Percentiles rank a stretch among this genome's conserved stretches.
phyloP scores from a whole-genome alignment of 2,797 vertebrate genomes.

The Pampus argenteus region DNA sequence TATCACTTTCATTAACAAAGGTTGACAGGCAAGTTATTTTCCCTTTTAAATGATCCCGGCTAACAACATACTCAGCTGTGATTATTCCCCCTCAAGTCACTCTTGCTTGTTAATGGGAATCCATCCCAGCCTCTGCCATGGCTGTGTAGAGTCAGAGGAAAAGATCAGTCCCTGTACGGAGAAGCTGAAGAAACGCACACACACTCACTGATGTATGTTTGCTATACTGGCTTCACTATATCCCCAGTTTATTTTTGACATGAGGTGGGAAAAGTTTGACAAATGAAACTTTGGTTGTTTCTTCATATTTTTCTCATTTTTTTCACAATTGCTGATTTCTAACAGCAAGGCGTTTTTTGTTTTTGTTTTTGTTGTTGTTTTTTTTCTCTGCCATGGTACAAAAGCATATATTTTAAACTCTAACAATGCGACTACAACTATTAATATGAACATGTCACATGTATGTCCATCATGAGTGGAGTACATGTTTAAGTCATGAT shows the following conservation, averaged over 20 bases:
- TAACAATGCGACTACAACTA: slow-evolving; percentile 10
- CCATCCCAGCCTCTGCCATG: slow-evolving; percentile 2
- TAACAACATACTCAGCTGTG: slow-evolving; percentile 21
- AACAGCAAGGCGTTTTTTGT: background rate
- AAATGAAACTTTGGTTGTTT: background rate
- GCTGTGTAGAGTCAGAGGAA: background rate
- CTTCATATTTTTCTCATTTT: slow-evolving; percentile 11
- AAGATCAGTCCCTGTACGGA: background rate
- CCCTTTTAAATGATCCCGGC: slow-evolving; percentile 19
- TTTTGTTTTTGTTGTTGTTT: too few species aligned
- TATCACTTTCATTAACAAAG: slow-evolving; percentile 38
- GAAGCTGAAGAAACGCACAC: background rate
- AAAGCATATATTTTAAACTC: slow-evolving; percentile 1
- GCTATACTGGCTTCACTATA: background rate
- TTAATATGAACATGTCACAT: slow-evolving; percentile 8
- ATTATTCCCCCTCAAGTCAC: slow-evolving; percentile 30
- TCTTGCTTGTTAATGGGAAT: slow-evolving; percentile 26
- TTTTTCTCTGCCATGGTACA: background rate
- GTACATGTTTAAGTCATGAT: too few species aligned
- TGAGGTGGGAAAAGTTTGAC: background rate
- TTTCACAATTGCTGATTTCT: slow-evolving; percentile 10
- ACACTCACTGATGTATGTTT: background rate
- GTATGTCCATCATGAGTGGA: background rate
- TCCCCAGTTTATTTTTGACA: background rate
- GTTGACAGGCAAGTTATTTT: slow-evolving; percentile 41